Conservation (phyloP, 1,140 invertebrate species). For the Pseudomyrmex gracilis region DNA sequence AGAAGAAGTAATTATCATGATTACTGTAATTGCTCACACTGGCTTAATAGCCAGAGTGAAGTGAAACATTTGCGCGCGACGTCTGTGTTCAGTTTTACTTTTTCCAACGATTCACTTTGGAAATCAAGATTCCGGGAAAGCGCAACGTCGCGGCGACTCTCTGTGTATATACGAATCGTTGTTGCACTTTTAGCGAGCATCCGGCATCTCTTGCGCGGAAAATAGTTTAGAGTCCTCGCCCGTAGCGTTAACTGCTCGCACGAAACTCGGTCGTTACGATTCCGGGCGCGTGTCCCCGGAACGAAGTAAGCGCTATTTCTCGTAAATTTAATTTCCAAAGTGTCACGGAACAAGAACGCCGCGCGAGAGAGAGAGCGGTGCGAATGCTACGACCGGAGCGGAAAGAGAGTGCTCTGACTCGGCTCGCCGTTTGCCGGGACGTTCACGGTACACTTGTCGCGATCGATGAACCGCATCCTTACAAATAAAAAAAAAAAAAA, state of each 20-base stretch:
- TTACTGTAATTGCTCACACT: slow-evolving; percentile 32
- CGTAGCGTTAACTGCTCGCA: slow-evolving; percentile 10
- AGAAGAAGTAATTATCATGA: slow-evolving; percentile 27
- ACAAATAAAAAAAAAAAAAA: neutral
- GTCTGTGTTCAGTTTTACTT: neutral
- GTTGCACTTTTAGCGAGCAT: slow-evolving; percentile 12
- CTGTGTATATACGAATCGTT: neutral
- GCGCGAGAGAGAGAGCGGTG: slow-evolving; percentile 54
- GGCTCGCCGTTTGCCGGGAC: slow-evolving; percentile 49
- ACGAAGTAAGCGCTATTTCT: slow-evolving; percentile 74
- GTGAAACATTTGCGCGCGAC: neutral
- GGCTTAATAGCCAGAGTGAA: neutral
- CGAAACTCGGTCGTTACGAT: slow-evolving; percentile 69
- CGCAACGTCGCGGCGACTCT: neutral
- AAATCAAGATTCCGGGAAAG: slow-evolving; percentile 6
- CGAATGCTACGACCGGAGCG: neutral
- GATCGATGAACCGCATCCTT: slow-evolving; percentile 64
- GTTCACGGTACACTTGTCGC: slow-evolving; percentile 49
- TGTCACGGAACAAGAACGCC: slow-evolving; percentile 55
- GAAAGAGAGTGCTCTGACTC: slow-evolving; percentile 29
- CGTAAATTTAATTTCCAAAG: slow-evolving; percentile 73
- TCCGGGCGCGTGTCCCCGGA: slow-evolving; percentile 65
- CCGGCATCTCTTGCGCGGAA: neutral
- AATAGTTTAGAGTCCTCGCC: slow-evolving; percentile 26
- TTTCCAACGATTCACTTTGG: neutral